A percentile compares a stretch with the other conserved stretches of the same genome.
Evolutionary conservation across 2,888 invertebrate genomes (phyloP).

Genomic region (Petrolisthes manimaculis): DNA sequence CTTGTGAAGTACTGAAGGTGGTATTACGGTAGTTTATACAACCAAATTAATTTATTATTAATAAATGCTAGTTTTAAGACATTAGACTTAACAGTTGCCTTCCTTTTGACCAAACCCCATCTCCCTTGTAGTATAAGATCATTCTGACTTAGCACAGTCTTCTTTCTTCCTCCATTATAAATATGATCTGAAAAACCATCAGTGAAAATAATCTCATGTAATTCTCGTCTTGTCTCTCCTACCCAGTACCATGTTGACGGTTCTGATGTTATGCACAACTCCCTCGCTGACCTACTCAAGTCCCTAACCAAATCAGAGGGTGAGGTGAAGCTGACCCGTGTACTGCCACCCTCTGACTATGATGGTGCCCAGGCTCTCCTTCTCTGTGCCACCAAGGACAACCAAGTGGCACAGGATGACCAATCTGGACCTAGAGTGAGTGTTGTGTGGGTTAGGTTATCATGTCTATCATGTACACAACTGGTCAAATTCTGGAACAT

Average conservation of each 20-base stretch:
- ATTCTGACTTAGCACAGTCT: too few relatives aligned
- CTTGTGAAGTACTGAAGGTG: too few relatives aligned
- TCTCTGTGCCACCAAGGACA: conserved; percentile 43
- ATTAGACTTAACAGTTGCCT: too few relatives aligned
- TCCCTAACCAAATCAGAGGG: background rate
- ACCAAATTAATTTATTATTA: too few relatives aligned
- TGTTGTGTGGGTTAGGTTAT: too few relatives aligned
- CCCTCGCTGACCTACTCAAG: conserved; percentile 19
- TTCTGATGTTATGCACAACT: conserved; percentile 19
- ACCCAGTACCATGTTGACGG: conserved; percentile 36
- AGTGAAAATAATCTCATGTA: background rate
- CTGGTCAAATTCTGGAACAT: too few relatives aligned
- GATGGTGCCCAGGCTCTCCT: conserved; percentile 48
- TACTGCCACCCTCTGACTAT: conserved; percentile 59
- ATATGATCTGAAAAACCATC: background rate
- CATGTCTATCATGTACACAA: too few relatives aligned
- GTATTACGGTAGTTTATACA: too few relatives aligned
- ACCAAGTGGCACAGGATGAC: conserved; percentile 19
- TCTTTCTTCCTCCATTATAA: background rate
- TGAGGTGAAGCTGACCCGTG: conserved; percentile 10
- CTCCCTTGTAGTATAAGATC: too few relatives aligned
- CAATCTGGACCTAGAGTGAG: conserved; percentile 32
- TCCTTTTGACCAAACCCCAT: too few relatives aligned
- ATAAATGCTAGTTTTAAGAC: too few relatives aligned
- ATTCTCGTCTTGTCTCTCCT: background rate